phyloP scores from a whole-genome alignment of 2,888 invertebrate species.

The Lamproptera curius region DNA sequence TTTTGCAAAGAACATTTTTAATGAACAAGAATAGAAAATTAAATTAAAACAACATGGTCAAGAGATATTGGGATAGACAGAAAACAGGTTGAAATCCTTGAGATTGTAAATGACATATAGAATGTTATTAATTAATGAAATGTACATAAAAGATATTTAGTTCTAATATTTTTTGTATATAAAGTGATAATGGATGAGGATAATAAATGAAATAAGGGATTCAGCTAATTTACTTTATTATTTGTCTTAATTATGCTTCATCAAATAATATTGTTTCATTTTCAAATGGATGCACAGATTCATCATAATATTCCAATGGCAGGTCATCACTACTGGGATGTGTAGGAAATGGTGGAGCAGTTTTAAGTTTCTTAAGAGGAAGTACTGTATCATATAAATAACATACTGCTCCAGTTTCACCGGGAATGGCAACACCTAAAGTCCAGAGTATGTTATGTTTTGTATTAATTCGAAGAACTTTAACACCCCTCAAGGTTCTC shows the following conservation, averaged over 20 bases:
- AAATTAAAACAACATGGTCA: too few species aligned
- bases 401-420: constrained; percentile 87
- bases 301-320: constrained; percentile 86
- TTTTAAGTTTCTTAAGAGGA: constrained; percentile 76
- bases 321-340: constrained; percentile 80
- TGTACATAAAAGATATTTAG: too few species aligned
- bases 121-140: too few species aligned
- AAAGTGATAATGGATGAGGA: too few species aligned
- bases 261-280: constrained; percentile 83
- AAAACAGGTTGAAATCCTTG: too few species aligned
- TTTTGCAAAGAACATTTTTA: too few species aligned
- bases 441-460: constrained; percentile 96
- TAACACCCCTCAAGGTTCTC: constrained; percentile 79
- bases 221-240: neutral
- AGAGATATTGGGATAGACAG: too few species aligned
- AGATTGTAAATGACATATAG: too few species aligned
- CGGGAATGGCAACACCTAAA: constrained; percentile 88
- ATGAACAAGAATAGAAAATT: too few species aligned
- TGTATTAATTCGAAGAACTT: constrained; percentile 95
- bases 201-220: too few species aligned
- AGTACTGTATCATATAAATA: constrained; percentile 90
- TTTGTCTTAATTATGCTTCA: constrained; percentile 42
- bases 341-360: constrained; percentile 89
- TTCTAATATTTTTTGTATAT: too few species aligned
- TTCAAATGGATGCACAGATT: constrained; percentile 85